phyloP scores from a whole-genome alignment of 2,113 vertebrate genomes.

The Phocoena sinus region DNA sequence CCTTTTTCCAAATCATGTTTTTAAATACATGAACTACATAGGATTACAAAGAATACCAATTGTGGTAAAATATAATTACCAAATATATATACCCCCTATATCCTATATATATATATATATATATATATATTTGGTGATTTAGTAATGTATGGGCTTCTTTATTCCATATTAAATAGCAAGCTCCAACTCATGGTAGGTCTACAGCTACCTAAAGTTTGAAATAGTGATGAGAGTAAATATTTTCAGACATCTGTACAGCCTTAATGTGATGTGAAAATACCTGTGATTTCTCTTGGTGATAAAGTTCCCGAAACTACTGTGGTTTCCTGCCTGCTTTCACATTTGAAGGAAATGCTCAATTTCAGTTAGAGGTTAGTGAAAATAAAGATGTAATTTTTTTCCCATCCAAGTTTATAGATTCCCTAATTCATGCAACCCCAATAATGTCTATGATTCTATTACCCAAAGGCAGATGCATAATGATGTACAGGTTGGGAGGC shows the following conservation, averaged over 20 bases:
- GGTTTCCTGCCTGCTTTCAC: background rate
- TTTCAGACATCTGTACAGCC: background rate
- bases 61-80: background rate
- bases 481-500: background rate
- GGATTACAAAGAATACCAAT: background rate
- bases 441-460: background rate
- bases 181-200: background rate
- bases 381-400: background rate
- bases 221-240: background rate
- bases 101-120: background rate
- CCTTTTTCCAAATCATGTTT: background rate
- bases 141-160: background rate
- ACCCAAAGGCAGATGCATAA: background rate
- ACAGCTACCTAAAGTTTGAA: background rate
- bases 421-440: background rate
- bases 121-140: background rate
- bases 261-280: background rate
- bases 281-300: background rate
- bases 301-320: background rate
- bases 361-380: background rate
- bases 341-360: conserved; percentile 33
- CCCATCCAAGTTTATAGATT: background rate
- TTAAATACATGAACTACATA: background rate
- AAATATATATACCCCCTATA: background rate
- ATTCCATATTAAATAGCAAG: background rate